Evolutionary conservation across 1,140 invertebrate species (phyloP), one percentile per base, ranked within the genome.

Genomic region (Triops cancriformis): DNA sequence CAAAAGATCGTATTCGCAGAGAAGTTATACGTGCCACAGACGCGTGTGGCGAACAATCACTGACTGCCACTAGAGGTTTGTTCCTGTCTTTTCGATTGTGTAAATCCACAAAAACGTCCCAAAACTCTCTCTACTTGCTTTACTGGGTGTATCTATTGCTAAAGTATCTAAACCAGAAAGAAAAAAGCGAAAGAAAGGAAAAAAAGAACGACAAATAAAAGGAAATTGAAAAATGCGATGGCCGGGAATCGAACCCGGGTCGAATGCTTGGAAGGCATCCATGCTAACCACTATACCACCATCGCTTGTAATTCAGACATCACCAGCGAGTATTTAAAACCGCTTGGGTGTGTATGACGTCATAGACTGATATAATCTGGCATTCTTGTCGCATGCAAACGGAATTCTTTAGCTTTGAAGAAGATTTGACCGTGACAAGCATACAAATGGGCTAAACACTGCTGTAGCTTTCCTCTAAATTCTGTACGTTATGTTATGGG

Each of bases 201-300:
- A 80, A 37, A 37, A 37, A 64, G 51, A 64, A 64, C 14, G 23
- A 14, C 6, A 64, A 45, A 2, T 1, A 37, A 7, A 37, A 37
- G 7, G 31, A 42, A 76, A 42, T 82, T 81, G 79, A 78, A 37
- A 31, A 72, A 76, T 91, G 91, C 91, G 91, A 91, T 90, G 91
- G 91, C 91, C 91, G 92, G 91, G 93, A 95, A 92, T 94, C 92
- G 93, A 95, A 94, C 93, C 90, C 91, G 91, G 93, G 92, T 94
- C 93, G 93, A 93, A 90, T 93, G 93, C 92, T 94, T 94, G 91
- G 92, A 94, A 94, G 91, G 91, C 91, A 93, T 91, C 91, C 91
- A 93, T 93, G 91, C 91, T 93, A 86, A 93, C 91, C 92, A 91
- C 91, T 93, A 93, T 91, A 93, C 92, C 91, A 92, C 88, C 87